Conservation (phyloP, 2,113 vertebrate species). For the Eupsittula cactorum region DNA sequence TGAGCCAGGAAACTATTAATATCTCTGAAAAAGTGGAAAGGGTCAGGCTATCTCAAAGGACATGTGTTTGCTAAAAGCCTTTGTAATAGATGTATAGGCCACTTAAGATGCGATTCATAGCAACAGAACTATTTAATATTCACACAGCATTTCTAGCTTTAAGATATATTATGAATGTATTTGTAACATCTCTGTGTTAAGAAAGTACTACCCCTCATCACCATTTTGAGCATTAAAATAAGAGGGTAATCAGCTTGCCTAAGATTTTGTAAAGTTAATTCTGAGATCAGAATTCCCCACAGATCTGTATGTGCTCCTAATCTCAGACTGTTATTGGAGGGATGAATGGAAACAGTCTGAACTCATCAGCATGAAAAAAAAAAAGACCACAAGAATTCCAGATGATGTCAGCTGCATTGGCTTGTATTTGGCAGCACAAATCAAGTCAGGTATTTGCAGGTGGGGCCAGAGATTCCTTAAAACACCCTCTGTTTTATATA, state of each 20-base stretch:
- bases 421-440: not conserved
- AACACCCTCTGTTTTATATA: not conserved
- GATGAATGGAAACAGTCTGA: not conserved
- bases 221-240: not conserved
- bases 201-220: not conserved
- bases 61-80: slow-evolving; percentile 44
- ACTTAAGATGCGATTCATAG: not conserved
- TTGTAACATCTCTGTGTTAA: not conserved
- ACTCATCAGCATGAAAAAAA: not conserved
- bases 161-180: not conserved
- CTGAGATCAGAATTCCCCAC: not conserved
- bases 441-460: not conserved
- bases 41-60: slow-evolving; percentile 56
- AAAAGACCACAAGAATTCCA: not conserved
- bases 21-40: slow-evolving; percentile 68
- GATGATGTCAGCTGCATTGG: not conserved
- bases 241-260: not conserved
- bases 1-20: slow-evolving; percentile 78
- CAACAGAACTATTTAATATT: not conserved
- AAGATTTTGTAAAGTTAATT: not conserved
- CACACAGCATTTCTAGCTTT: not conserved
- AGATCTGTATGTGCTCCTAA: not conserved
- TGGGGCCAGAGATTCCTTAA: not conserved
- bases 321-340: not conserved
- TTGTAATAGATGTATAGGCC: not conserved